Base-by-base conservation (phyloP, 35 echinoderm and acorn worm species). In the Diadema setosum region DNA sequence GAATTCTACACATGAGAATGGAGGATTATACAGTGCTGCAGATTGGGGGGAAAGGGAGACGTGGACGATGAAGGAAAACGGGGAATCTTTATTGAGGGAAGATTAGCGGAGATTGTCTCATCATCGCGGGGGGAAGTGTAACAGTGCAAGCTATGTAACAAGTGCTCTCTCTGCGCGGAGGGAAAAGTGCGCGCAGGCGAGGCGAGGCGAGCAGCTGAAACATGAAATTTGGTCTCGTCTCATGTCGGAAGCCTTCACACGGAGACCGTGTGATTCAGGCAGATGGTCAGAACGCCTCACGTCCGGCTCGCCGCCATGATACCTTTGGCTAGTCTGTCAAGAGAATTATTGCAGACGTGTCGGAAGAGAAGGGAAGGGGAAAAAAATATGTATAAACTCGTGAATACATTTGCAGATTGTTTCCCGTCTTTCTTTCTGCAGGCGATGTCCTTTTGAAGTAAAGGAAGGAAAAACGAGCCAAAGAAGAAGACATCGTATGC, bases 361-460 rank as follows among this genome's bases (percentile, higher is more conserved):
- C 26, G 49, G 24, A 67, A 67, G 29, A 33, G 7, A 67, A 67
- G 37, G 63, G 20, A 67, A 33, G 27, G 24, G 27, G 21, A 33
- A 67, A 33, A 65, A 27, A 67, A 34, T 6, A 30, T 3, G 63
- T 33, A 33, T 26, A 67, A 67, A 67, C 27, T 67, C 63, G 37
- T 67, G 63, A 67, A 67, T 67, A 67, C 63, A 67, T 67, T 67
- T 67, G 63, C 63, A 67, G 63, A 26, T 67, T 67, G 30, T 55
- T 63, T 67, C n/a, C n/a, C n/a, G n/a, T n/a, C n/a, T n/a, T n/a
- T n/a, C n/a, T n/a, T n/a, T n/a, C n/a, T n/a, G n/a, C n/a, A n/a
- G n/a, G 63, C 63, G 63, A 67, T n/a, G 63, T 33, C 27, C 30
- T 63, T 63, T 63, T 9, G 2, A 63, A 63, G 16, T 26, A 63